These are phyloP conservation scores for Oceanites oceanicus DNA, from an alignment of 2,113 vertebrate species.

Conservation along the genomic window DNA sequence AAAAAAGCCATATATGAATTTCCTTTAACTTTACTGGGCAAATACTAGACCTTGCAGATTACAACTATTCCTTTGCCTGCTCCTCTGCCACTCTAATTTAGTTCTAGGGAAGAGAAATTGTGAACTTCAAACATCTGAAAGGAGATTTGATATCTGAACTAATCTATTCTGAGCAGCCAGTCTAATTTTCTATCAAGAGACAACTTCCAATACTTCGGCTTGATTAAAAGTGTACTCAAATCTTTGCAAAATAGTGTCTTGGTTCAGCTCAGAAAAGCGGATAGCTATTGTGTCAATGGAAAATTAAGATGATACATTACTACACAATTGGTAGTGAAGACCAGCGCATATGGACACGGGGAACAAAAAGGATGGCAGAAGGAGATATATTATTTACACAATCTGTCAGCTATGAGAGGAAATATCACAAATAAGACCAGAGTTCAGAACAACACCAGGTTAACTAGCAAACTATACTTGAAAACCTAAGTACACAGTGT, in stretches of 20 bases:
- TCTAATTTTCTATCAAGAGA: neutral
- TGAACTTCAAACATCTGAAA: neutral
- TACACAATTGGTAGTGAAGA: neutral
- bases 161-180: conserved; percentile 34
- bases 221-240: neutral
- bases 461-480: neutral
- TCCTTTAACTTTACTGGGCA: neutral
- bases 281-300: neutral
- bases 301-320: neutral
- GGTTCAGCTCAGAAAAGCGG: neutral
- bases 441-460: neutral
- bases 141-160: conserved; percentile 19
- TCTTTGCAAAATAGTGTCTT: neutral
- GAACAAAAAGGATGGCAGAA: neutral
- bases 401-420: neutral
- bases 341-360: neutral
- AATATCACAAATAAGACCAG: neutral
- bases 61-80: neutral
- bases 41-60: neutral
- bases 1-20: neutral
- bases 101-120: neutral
- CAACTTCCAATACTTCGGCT: neutral
- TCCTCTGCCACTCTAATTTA: neutral
- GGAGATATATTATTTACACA: neutral
- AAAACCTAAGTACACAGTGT: neutral